Evolutionary conservation across 1,140 invertebrate genomes (phyloP).

Genomic region (Cherax quadricarinatus): DNA sequence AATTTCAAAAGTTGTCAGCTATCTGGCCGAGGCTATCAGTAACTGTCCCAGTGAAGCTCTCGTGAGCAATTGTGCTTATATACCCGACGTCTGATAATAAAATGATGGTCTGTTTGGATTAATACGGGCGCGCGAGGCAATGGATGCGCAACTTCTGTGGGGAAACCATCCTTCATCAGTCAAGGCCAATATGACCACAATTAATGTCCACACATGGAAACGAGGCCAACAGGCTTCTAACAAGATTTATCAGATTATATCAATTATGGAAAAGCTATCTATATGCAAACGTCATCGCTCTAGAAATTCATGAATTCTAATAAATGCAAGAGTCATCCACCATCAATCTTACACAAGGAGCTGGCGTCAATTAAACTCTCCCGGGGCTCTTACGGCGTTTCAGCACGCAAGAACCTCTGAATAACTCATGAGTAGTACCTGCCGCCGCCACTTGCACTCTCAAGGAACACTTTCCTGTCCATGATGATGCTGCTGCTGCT

Average conservation of each 20-base stretch:
- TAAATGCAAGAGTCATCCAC: slow-evolving; percentile 30
- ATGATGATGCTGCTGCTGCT: neutral
- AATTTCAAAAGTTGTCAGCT: neutral
- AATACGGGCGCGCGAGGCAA: neutral
- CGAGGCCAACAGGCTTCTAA: slow-evolving; percentile 23
- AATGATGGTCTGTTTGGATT: slow-evolving; percentile 31
- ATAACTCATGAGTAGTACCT: slow-evolving; percentile 16
- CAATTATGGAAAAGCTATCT: slow-evolving; percentile 51
- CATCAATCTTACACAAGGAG: slow-evolving; percentile 12
- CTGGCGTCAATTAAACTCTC: slow-evolving; percentile 24
- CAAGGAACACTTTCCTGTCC: neutral
- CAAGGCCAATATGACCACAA: slow-evolving; percentile 35
- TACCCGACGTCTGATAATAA: slow-evolving; percentile 3
- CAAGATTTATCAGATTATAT: slow-evolving; percentile 44
- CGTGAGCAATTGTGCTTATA: neutral
- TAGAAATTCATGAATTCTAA: slow-evolving; percentile 53
- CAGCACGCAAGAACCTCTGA: slow-evolving; percentile 18
- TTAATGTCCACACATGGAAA: slow-evolving; percentile 35
- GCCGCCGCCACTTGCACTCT: neutral
- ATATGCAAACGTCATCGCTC: slow-evolving; percentile 47
- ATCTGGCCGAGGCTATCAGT: slow-evolving; percentile 9
- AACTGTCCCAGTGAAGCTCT: neutral
- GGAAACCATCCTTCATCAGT: slow-evolving; percentile 14
- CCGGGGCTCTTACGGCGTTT: slow-evolving; percentile 3
- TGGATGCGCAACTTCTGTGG: neutral